A percentile compares a stretch with the other conserved stretches of the same genome.
These are phyloP conservation scores for Microcebus lehilahytsara DNA, from an alignment of 2,113 vertebrate genomes.

Conservation along the genomic window DNA sequence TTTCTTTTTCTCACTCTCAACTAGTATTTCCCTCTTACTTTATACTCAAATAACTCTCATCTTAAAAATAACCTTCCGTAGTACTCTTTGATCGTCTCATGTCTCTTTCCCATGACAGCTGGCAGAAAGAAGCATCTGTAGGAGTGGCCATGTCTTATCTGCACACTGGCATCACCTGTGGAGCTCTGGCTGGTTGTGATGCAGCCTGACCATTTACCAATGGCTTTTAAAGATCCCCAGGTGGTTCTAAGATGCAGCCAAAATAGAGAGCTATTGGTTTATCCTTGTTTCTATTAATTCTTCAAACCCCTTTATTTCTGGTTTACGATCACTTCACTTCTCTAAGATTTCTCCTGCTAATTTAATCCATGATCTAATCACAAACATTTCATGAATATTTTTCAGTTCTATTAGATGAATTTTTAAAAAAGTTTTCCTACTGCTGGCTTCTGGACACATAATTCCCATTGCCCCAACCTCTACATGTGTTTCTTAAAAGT, in stretches of 20 bases:
- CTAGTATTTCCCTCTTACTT: neutral
- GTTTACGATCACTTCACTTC: neutral
- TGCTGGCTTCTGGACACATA: neutral
- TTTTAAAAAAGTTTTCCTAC: neutral
- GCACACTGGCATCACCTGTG: accelerated
- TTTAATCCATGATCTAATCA: neutral
- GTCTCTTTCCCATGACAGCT: neutral
- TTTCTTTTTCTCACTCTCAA: neutral
- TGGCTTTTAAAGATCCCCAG: neutral
- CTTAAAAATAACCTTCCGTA: neutral
- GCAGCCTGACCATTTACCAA: neutral
- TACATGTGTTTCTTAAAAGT: neutral
- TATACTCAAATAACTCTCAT: neutral
- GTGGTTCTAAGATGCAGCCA: neutral
- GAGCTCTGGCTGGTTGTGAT: neutral
- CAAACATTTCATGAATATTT: neutral
- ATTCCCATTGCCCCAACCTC: neutral
- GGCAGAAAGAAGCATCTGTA: neutral
- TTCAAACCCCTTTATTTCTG: neutral
- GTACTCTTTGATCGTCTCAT: no score
- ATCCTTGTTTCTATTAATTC: neutral
- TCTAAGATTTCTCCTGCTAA: neutral
- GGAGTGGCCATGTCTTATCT: accelerated
- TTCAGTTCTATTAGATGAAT: neutral
- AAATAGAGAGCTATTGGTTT: neutral